Base-by-base conservation (phyloP, 1,140 invertebrate species). In the Paraescarpia echinospica region DNA sequence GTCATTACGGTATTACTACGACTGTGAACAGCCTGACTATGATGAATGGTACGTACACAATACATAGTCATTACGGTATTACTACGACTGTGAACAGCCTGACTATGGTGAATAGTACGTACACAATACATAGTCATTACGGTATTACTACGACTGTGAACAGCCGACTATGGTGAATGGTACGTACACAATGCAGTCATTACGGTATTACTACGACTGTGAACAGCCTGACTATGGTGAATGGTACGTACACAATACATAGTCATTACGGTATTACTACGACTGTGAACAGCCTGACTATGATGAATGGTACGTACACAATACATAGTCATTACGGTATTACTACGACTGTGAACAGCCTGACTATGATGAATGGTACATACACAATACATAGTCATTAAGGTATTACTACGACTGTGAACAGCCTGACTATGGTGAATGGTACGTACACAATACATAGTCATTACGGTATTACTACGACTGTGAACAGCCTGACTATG, bases 111-210 rank as follows among this genome's bases (percentile, higher is more conserved):
- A 18, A 90, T 34, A 34, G 92, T 94, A 97, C 97, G 96, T 94
- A 98, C 97, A 96, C 98, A 99, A 1, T 98, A 98, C 95, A 98
- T 98, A n/a, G n/a, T n/a, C n/a, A n/a, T n/a, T n/a, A n/a, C n/a
- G n/a, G n/a, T n/a, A n/a, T n/a, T n/a, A n/a, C 41, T 41, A 41
- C 41, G 4, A 41, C 41, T 41, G 41, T 41, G 41, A 41, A 4
- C 41, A 41, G 41, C 14, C 12, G 34, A n/a, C 18, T 91, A 33
- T 90, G 90, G n/a, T 34, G 35, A 18, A 90, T 34, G 27, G 92
- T 94, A 97, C 97, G 96, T 94, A 98, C 97, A 96, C 98, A 99
- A 1, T 98, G 98, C 95, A 98, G n/a, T n/a, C n/a, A n/a, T n/a
- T n/a, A n/a, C n/a, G n/a, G n/a, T n/a, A n/a, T n/a, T n/a, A n/a